Conservation (phyloP, 2,797 vertebrate genomes). For the Dermochelys coriacea region DNA sequence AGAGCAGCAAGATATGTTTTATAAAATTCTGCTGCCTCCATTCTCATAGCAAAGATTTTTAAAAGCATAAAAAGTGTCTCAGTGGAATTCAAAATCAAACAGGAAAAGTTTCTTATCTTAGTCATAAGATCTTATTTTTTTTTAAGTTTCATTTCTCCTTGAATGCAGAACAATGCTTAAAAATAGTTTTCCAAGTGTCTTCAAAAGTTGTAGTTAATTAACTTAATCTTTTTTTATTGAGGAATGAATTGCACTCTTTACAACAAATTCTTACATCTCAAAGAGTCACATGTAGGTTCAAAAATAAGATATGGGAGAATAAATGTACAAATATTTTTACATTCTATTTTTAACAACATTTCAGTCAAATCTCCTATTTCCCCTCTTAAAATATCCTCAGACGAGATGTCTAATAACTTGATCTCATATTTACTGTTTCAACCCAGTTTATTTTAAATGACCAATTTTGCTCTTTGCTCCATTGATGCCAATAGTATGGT, state of each 20-base stretch:
- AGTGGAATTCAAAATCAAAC: constrained; percentile 8
- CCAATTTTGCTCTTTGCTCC: neutral
- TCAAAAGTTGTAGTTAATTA: constrained; percentile 45
- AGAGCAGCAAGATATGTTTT: constrained; percentile 14
- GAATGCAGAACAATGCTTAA: constrained; percentile 6
- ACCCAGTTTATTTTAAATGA: neutral
- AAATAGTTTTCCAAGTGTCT: constrained; percentile 15
- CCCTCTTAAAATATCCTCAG: neutral
- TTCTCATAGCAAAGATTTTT: constrained; percentile 4
- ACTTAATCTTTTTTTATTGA: constrained; percentile 2
- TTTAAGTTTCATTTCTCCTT: neutral
- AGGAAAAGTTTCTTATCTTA: neutral
- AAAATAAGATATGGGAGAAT: neutral
- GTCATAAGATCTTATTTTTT: neutral
- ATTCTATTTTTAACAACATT: neutral
- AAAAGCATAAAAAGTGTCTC: neutral
- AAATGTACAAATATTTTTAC: neutral
- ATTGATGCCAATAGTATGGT: neutral
- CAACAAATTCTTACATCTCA: neutral
- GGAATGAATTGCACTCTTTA: neutral
- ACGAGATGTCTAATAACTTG: neutral
- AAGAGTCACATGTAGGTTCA: neutral
- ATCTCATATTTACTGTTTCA: neutral
- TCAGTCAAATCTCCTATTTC: neutral
- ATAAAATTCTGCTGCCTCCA: constrained; percentile 7